Evolutionary conservation across 2,113 vertebrate species (phyloP), one percentile per base, ranked within the genome.

Genomic region (Oryzias javanicus): DNA sequence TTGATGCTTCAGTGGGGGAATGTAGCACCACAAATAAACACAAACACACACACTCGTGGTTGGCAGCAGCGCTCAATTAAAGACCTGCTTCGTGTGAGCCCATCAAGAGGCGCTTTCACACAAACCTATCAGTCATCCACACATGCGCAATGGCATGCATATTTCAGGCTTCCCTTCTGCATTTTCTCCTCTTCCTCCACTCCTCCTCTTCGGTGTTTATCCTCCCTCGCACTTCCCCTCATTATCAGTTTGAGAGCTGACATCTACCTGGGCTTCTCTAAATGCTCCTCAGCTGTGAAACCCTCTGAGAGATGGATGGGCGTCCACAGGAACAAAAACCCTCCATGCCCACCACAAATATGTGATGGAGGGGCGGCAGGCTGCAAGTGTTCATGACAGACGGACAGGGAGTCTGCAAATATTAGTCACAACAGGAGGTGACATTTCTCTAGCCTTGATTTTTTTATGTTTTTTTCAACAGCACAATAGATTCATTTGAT

Each of bases 11-110:
- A 48, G 60, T 49, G 35, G n/a, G 27, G 40, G 53, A 51, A 74
- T 64, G 48, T 65, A 63, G 55, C 72, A 50, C 59, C 35, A 44
- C 53, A 63, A 74, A 59, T 55, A 70, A 68, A 69, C 22, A 22
- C 13, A 10, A 18, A 29, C 46, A 29, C 41, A 59, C 49, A 59
- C 49, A 48, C 14, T 41, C 61, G 49, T 87, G 86, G 83, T 85
- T 86, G 82, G 82, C 84, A 81, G 80, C 54, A 48, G 70, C 57
- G 75, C 75, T 88, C 81, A 84, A 84, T 88, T 83, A 85, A 79
- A 67, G 48, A 66, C 67, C 67, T 64, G 76, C 62, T 71, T 75
- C 35, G 22, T 75, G 59, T 25, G 18, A 35, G 40, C 48, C 35
- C 67, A 82, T 76, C 78, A 85, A 80, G 77, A 74, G 60, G 67